Conservation (phyloP, 2,888 invertebrate species). For the Drosophila paranaensis region DNA sequence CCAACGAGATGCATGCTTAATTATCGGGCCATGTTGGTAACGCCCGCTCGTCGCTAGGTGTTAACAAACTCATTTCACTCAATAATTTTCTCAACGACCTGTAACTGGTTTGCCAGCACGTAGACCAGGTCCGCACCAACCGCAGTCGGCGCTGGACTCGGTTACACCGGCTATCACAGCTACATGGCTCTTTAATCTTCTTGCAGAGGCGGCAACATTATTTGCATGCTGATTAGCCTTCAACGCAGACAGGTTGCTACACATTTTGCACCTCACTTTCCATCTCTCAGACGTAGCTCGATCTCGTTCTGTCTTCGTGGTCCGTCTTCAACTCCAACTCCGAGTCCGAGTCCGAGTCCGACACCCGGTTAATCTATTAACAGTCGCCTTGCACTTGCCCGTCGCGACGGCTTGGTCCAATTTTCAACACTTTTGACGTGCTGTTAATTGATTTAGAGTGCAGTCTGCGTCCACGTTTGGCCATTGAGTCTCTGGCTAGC, state of each 20-base stretch:
- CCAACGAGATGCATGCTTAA: slow-evolving; percentile 72
- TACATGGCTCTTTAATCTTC: slow-evolving; percentile 72
- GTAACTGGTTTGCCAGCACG: slow-evolving; percentile 74
- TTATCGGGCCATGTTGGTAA: slow-evolving; percentile 62
- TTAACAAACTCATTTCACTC: slow-evolving; percentile 81
- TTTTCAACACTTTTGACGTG: slow-evolving; percentile 81
- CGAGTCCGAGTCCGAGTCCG: neutral
- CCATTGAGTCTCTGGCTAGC: slow-evolving; percentile 36
- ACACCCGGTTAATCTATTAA: slow-evolving; percentile 53
- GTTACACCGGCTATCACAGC: slow-evolving; percentile 63
- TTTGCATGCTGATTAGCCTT: slow-evolving; percentile 82
- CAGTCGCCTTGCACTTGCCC: slow-evolving; percentile 42
- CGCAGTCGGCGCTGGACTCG: slow-evolving; percentile 1
- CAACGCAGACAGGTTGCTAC: slow-evolving; percentile 65
- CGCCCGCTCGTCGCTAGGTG: slow-evolving; percentile 71
- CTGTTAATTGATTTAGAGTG: slow-evolving; percentile 81
- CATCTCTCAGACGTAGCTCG: slow-evolving; percentile 16
- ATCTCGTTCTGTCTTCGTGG: slow-evolving; percentile 13
- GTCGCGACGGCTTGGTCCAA: slow-evolving; percentile 63
- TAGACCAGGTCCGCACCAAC: slow-evolving; percentile 19
- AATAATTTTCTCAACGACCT: slow-evolving; percentile 63
- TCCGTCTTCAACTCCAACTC: slow-evolving; percentile 7
- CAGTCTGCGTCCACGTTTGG: slow-evolving; percentile 46
- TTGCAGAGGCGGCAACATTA: slow-evolving; percentile 75
- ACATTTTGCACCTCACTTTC: slow-evolving; percentile 51